Evolutionary conservation across 2,113 vertebrate genomes (phyloP).

Genomic region (Myotis yumanensis): DNA sequence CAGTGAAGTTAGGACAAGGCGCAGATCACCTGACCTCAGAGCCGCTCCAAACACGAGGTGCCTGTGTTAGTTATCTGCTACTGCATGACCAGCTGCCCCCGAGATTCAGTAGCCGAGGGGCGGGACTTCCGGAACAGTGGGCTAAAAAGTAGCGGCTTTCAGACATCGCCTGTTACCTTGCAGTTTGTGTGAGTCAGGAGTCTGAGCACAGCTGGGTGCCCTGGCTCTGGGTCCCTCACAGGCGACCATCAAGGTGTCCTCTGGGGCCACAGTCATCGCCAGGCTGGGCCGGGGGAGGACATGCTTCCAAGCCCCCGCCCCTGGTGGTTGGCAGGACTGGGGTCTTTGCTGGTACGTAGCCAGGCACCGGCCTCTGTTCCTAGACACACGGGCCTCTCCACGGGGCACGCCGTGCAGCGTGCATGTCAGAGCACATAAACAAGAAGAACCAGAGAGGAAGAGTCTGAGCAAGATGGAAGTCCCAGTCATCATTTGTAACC

Average conservation of each 20-base stretch:
- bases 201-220: background rate
- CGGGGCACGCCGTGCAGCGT: background rate
- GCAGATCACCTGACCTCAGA: background rate
- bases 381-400: background rate
- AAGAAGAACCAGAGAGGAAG: background rate
- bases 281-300: background rate
- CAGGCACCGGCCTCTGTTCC: background rate
- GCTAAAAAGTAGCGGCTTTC: background rate
- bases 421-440: background rate
- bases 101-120: background rate
- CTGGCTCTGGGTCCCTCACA: background rate
- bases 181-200: background rate
- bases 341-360: background rate
- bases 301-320: background rate
- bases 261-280: background rate
- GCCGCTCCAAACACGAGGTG: background rate
- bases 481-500: background rate
- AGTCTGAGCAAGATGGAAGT: background rate
- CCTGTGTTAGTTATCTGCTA: background rate
- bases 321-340: background rate
- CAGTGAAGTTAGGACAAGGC: background rate
- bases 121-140: background rate
- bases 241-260: background rate
- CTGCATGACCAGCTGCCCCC: background rate
- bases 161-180: background rate